Conservation (phyloP, 2,113 vertebrate species). For the Pedetes capensis region DNA sequence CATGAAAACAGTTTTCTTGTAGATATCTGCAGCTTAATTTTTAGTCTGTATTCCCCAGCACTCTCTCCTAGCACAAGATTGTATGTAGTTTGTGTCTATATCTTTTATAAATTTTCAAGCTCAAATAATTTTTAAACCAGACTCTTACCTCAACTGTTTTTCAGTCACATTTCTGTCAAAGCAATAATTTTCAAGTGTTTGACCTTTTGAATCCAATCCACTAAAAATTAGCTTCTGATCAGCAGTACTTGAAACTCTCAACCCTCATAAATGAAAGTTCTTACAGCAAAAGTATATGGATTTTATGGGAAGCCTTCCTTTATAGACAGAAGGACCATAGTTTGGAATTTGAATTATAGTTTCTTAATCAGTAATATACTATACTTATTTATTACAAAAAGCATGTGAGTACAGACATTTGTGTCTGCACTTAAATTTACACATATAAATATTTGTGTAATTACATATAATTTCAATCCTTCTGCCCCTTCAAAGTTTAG, state of each 20-base stretch:
- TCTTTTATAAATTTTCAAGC: not conserved
- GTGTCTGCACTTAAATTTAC: not conserved
- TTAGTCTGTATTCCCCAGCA: not conserved
- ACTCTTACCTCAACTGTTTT: not conserved
- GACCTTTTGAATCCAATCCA: not conserved
- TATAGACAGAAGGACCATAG: not conserved
- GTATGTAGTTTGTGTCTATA: not conserved
- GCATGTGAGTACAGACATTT: not conserved
- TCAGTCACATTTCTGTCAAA: not conserved
- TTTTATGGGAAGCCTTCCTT: not conserved
- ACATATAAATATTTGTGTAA: not conserved
- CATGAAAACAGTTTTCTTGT: not conserved
- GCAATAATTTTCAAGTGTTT: not conserved
- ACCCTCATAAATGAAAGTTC: not conserved
- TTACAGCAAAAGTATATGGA: not conserved
- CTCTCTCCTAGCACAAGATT: not conserved
- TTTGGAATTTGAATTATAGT: not conserved
- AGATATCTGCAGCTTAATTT: not conserved
- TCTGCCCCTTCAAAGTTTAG: conserved; percentile 8
- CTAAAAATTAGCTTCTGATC: not conserved
- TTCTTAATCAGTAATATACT: not conserved
- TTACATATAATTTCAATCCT: not conserved
- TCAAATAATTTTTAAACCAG: conserved; percentile 13
- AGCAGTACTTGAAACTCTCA: not conserved
- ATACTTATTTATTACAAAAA: conserved; percentile 5